phyloP scores from a whole-genome alignment of 2,797 vertebrate genomes.

The Xenops minutus region DNA sequence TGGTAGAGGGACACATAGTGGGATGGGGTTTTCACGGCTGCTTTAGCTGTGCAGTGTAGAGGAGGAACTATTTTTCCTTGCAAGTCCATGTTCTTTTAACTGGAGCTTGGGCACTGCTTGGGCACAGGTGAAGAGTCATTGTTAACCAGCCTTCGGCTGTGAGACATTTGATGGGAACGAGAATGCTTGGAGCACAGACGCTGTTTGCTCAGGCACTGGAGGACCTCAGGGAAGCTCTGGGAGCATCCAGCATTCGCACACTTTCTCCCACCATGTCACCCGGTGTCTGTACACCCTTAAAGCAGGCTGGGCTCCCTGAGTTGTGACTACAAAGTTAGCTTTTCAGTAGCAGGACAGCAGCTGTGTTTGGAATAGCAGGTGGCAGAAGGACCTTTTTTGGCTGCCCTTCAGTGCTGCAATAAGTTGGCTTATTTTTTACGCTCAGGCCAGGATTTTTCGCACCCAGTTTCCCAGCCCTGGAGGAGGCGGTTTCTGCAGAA shows the following conservation, averaged over 20 bases:
- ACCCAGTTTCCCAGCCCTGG: not conserved
- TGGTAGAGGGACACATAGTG: accelerated
- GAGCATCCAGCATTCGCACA: not conserved
- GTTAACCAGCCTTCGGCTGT: not conserved
- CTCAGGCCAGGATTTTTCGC: not conserved
- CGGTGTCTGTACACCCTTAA: not conserved
- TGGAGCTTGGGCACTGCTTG: not conserved
- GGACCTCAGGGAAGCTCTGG: not conserved
- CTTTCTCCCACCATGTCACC: not conserved
- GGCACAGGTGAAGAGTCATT: accelerated
- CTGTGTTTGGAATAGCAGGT: accelerated
- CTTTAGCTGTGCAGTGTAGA: not conserved
- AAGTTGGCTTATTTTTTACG: not conserved
- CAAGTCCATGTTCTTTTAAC: not conserved
- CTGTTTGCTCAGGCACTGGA: not conserved
- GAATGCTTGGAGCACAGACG: accelerated
- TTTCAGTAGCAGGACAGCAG: not conserved
- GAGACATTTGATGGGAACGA: not conserved
- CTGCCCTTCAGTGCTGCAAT: not conserved
- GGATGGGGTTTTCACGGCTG: accelerated
- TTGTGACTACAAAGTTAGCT: not conserved
- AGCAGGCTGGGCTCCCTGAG: not conserved
- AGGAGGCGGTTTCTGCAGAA: not conserved
- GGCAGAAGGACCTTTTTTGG: not conserved
- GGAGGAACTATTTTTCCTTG: not conserved